phyloP scores from a whole-genome alignment of 1,140 invertebrate species.

The Capitella teleta region DNA sequence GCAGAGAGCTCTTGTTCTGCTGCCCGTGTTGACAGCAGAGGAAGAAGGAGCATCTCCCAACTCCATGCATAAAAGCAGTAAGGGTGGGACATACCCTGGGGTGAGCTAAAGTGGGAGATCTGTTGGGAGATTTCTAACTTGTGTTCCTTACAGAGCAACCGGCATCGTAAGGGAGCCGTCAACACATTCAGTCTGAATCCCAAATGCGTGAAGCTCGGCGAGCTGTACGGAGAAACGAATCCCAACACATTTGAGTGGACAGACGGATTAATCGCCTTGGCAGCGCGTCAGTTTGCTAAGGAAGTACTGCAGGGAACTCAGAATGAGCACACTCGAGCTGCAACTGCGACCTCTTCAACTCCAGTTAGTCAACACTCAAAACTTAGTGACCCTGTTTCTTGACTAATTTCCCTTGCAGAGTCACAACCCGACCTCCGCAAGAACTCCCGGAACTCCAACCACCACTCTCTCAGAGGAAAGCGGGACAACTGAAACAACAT shows the following conservation, averaged over 20 bases:
- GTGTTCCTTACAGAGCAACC: too few relatives aligned
- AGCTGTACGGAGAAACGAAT: constrained; percentile 76
- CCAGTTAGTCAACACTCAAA: too few relatives aligned
- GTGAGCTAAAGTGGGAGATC: too few relatives aligned
- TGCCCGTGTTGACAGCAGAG: constrained; percentile 25
- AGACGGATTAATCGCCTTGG: constrained; percentile 51
- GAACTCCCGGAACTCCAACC: too few relatives aligned
- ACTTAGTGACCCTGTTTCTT: not conserved
- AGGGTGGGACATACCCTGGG: too few relatives aligned
- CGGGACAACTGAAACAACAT: not conserved
- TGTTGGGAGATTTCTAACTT: too few relatives aligned
- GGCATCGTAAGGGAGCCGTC: constrained; percentile 36
- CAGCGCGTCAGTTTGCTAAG: constrained; percentile 30
- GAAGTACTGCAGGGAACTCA: not conserved
- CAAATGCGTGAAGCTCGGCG: constrained; percentile 63
- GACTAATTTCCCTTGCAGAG: not conserved
- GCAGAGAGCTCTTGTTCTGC: constrained; percentile 33
- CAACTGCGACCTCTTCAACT: too few relatives aligned
- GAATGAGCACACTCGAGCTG: too few relatives aligned
- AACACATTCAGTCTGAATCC: constrained; percentile 65
- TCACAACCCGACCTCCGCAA: not conserved
- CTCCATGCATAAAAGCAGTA: too few relatives aligned
- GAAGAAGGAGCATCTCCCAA: too few relatives aligned
- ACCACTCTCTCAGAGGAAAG: too few relatives aligned
- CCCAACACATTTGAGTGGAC: constrained; percentile 67